phyloP scores from a whole-genome alignment of 2,797 vertebrate genomes.

The Tympanoctomys barrerae region DNA sequence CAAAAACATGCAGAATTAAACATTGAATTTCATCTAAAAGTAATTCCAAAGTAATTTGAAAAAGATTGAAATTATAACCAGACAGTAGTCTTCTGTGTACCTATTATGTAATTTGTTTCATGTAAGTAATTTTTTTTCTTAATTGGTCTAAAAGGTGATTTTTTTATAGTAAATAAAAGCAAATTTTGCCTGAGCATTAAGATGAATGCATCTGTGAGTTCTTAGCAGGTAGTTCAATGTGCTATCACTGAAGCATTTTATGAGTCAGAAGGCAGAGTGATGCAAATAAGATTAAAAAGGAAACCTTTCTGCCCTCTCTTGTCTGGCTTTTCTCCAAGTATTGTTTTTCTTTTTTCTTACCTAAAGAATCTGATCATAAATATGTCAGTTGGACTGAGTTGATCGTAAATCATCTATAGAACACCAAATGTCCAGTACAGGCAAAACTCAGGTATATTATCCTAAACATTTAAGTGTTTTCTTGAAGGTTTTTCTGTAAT shows the following conservation, averaged over 20 bases:
- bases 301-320: neutral
- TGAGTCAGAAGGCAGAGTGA: slow-evolving; percentile 21
- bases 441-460: neutral
- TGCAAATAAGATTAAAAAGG: slow-evolving; percentile 18
- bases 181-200: slow-evolving; percentile 26
- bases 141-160: slow-evolving; percentile 51
- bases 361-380: neutral
- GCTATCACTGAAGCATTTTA: neutral
- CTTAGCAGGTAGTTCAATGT: slow-evolving; percentile 35
- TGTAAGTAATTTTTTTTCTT: neutral
- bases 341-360: neutral
- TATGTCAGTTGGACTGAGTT: neutral
- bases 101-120: slow-evolving; percentile 45
- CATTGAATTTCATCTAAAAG: slow-evolving; percentile 42
- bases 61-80: slow-evolving; percentile 1
- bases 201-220: neutral
- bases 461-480: neutral
- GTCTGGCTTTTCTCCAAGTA: neutral
- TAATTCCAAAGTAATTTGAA: slow-evolving; percentile 57
- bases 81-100: neutral
- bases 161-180: neutral
- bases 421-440: neutral
- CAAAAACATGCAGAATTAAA: slow-evolving; percentile 17
- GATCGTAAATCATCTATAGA: neutral
- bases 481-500: neutral